phyloP scores from a whole-genome alignment of 1,140 invertebrate species.

The Hyposmocoma kahamanoa region DNA sequence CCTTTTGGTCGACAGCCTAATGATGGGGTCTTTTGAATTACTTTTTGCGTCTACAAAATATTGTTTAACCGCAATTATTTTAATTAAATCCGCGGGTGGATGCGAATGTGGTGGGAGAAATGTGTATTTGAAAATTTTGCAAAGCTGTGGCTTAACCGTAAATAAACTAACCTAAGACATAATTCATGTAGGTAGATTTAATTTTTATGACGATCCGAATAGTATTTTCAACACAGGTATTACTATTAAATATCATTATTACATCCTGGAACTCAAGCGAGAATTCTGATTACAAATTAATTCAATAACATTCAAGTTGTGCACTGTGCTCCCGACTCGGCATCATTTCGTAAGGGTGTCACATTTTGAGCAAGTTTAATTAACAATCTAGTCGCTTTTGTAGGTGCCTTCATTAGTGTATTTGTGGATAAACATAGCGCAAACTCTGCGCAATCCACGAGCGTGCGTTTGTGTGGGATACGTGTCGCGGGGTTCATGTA shows the following conservation, averaged over 20 bases:
- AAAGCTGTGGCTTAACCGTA: no score
- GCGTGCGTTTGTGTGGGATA: conserved; percentile 34
- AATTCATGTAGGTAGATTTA: no score
- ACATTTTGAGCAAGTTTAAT: conserved; percentile 73
- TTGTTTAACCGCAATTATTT: conserved; percentile 44
- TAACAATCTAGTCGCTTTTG: conserved; percentile 72
- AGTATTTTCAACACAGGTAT: no score
- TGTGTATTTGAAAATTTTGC: no score
- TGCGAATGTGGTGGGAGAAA: neutral
- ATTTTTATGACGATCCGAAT: no score
- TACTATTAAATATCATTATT: conserved; percentile 53
- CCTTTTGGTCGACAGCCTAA: conserved; percentile 62
- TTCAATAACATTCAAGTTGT: conserved; percentile 66
- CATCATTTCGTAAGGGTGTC: conserved; percentile 69
- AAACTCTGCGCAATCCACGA: conserved; percentile 41
- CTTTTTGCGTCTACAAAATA: conserved; percentile 53
- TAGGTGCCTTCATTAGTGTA: conserved; percentile 72
- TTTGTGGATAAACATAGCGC: conserved; percentile 69
- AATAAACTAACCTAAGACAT: no score
- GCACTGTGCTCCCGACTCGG: conserved; percentile 55
- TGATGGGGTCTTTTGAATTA: conserved; percentile 64
- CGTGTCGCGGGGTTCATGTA: conserved; percentile 15
- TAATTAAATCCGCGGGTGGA: conserved; percentile 27
- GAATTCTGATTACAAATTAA: conserved; percentile 69
- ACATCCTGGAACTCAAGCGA: conserved; percentile 51